These are phyloP conservation scores for Frieseomelitta varia DNA, from an alignment of 1,140 invertebrate species.

Conservation along the genomic window DNA sequence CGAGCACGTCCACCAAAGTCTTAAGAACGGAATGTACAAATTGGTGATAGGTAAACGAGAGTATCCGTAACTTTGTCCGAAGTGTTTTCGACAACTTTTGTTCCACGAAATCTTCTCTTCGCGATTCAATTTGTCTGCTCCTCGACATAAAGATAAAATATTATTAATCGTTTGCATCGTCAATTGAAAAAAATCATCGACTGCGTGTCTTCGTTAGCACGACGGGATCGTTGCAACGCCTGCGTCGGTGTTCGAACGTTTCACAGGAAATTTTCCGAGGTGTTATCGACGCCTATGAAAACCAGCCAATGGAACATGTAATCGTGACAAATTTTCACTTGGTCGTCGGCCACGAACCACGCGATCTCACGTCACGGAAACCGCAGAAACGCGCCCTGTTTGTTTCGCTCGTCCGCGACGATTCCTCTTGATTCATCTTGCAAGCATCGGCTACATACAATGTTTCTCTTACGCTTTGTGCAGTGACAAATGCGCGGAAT, in stretches of 20 bases:
- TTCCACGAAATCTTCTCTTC: background rate
- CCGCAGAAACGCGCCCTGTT: background rate
- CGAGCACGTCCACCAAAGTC: background rate
- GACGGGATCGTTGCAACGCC: background rate
- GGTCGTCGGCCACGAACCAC: background rate
- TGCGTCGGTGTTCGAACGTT: background rate
- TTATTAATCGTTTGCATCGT: conserved; percentile 8
- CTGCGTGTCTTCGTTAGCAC: conserved; percentile 33
- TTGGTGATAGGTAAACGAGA: conserved; percentile 2
- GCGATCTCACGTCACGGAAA: background rate
- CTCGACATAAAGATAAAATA: background rate
- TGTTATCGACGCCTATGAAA: conserved; percentile 32
- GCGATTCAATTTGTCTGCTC: background rate
- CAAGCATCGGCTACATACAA: background rate
- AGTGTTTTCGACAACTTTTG: background rate
- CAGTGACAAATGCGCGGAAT: conserved; percentile 68
- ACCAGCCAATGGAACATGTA: conserved; percentile 34
- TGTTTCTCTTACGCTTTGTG: conserved; percentile 32
- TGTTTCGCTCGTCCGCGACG: background rate
- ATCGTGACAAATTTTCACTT: conserved; percentile 26
- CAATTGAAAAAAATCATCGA: background rate
- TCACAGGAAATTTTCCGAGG: conserved; percentile 9
- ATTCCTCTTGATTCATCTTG: background rate
- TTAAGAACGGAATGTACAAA: background rate
- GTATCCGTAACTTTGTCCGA: background rate